Base-by-base conservation (phyloP, 2,888 invertebrate species). In the Aproaerema taeniolella region DNA sequence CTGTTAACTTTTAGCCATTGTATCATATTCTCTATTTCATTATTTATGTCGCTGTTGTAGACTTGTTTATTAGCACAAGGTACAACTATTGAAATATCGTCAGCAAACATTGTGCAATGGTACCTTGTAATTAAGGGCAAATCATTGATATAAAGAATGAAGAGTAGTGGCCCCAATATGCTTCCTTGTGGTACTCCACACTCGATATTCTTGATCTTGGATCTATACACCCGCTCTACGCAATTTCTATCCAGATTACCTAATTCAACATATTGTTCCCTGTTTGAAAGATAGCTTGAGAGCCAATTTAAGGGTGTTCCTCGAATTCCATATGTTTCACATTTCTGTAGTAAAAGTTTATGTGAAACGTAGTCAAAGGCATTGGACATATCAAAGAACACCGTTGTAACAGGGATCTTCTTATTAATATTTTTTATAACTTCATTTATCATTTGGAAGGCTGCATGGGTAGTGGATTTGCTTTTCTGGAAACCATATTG, bases 291-390 rank as follows among this genome's bases (percentile, higher is more conserved):
- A 15, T 36, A 36, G n/a, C 12, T 12, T 9, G 14, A 2, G 1
- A 36, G 5, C 36, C 36, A 36, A 5, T 26, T 8, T 2, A 12
- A 12, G 4, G 36, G 11, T 10, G 9, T 14, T 2, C 36, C 36
- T 16, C 36, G 14, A 6, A 36, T 15, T 15, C 36, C 36, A 11
- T 28, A 36, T 1, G 12, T 2, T 2, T 20, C 11, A 10, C 25
- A 12, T 36, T 36, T 36, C 1, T 28, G 8, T 8, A 36, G 11
- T 11, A 36, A 11, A 3, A 36, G 12, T 1, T 15, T 9, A n/a
- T 36, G 36, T 1, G n/a, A 16, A 6, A 36, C 36, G 7, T 5
- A 28, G 9, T 36, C 36, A 10, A 28, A 36, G 10, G 36, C 26
- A 7, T 28, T 26, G 16, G 9, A 16, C 26, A 36, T 26, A 16